Evolutionary conservation across 2,888 invertebrate genomes (phyloP).

Genomic region (Opisthograptis luteolata): DNA sequence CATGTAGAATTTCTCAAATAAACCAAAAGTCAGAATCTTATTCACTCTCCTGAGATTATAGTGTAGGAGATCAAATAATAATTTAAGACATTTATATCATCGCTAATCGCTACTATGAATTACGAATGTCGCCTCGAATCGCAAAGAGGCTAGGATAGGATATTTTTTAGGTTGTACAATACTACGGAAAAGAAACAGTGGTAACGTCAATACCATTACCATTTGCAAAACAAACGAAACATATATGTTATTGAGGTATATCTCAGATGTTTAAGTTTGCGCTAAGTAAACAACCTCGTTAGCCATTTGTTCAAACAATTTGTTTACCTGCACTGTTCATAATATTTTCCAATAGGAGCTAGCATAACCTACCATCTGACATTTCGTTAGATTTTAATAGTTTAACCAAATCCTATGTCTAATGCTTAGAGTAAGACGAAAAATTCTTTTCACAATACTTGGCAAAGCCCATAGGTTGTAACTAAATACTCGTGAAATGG

Average conservation of each 20-base stretch:
- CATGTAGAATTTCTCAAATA: neutral
- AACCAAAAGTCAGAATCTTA: too few relatives aligned
- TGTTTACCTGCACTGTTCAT: conserved; percentile 3
- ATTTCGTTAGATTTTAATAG: conserved; percentile 2
- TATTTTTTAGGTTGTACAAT: too few relatives aligned
- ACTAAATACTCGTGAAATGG: conserved; percentile 1
- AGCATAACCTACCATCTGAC: conserved; percentile 2
- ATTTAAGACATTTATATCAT: too few relatives aligned
- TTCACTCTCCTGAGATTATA: too few relatives aligned
- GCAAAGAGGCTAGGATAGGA: too few relatives aligned
- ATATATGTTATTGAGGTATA: conserved; percentile 4
- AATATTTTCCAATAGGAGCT: conserved; percentile 6
- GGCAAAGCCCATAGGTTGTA: conserved; percentile 12
- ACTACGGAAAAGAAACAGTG: too few relatives aligned
- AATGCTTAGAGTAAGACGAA: conserved; percentile 19
- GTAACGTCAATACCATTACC: neutral
- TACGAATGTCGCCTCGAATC: too few relatives aligned
- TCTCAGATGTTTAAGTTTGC: conserved; percentile 6
- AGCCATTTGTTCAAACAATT: conserved; percentile 19
- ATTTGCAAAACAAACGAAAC: neutral
- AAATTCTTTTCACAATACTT: conserved; percentile 21
- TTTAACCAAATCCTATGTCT: neutral
- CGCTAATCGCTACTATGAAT: too few relatives aligned
- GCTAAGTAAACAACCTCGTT: conserved; percentile 5
- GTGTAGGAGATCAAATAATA: too few relatives aligned